Base-by-base conservation (phyloP, 1,140 invertebrate genomes). In the Carposina sasakii region DNA sequence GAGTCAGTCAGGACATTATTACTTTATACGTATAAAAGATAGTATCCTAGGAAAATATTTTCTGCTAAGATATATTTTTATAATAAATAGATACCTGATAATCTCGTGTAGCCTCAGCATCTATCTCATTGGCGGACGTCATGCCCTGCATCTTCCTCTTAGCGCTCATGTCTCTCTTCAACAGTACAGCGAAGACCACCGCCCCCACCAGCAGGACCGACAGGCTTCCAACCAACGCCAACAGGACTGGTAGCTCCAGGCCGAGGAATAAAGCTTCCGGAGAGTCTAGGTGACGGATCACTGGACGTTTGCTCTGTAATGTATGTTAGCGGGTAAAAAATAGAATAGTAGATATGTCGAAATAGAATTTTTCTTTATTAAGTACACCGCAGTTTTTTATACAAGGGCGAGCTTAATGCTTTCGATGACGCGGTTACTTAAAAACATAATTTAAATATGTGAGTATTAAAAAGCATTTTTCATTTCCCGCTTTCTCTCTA, bases 101-200 rank as follows among this genome's bases (percentile, higher is more conserved):
- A 62, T 98, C 96, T 66, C 96, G 94, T 33, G 93, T 96, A 4
- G 94, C 93, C 84, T 98, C 96, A 0, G 93, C 91, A 47, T 96
- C 95, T 0, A 81, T 79, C 13, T 82, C 81, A 19, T 75, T 69
- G 1, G 90, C 89, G n/a, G 89, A 88, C 0, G 89, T 65, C n/a
- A 92, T 85, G 10, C 85, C 90, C 60, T 82, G 87, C 68, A 93
- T 87, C 69, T 95, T 98, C 71, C 88, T 90, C 66, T 87, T 90
- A 33, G 57, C 89, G 45, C 68, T 76, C 47, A 89, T 87, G 61
- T 96, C 93, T n/a, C 91, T 87, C 52, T 91, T 89, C 21, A 96
- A 88, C 34, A 97, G 74, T 3, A 93, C 85, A 3, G 91, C 89
- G 3, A 93, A 92, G 1, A 90, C 90, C 5, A 94, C 85, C 2